A percentile compares a stretch with the other conserved stretches of the same genome.
Evolutionary conservation across 2,797 vertebrate species (phyloP).

Genomic region (Cyclopterus lumpus): DNA sequence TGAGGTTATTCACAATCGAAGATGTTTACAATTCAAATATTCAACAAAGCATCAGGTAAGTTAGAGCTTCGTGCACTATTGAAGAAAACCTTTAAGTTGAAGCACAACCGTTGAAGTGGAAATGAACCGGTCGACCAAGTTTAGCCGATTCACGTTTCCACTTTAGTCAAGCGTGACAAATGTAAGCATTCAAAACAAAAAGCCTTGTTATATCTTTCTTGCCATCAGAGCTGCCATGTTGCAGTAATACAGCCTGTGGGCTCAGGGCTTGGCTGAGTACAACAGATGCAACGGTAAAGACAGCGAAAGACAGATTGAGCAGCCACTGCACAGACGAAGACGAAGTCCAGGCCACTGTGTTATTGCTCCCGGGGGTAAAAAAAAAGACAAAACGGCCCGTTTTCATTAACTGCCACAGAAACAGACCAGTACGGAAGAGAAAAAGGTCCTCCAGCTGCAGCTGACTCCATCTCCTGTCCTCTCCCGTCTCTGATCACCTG

Average conservation of each 20-base stretch:
- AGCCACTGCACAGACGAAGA: background rate
- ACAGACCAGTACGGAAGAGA: background rate
- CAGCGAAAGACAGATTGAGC: too few species aligned
- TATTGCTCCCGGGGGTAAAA: background rate
- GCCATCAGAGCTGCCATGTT: background rate
- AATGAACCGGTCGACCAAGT: background rate
- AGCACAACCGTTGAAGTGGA: background rate
- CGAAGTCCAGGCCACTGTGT: background rate
- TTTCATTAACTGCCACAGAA: too few species aligned
- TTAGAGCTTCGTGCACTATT: too few species aligned
- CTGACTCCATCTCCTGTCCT: background rate
- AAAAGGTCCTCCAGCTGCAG: background rate
- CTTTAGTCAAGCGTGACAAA: background rate
- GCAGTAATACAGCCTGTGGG: background rate
- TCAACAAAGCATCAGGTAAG: conserved; percentile 7
- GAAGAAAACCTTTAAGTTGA: background rate
- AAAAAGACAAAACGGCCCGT: background rate
- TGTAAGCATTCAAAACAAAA: background rate
- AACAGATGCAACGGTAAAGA: background rate
- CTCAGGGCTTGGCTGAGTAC: background rate
- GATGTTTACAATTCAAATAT: conserved; percentile 28
- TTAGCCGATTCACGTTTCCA: background rate
- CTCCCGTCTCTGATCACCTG: background rate
- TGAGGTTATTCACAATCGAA: conserved; percentile 4
- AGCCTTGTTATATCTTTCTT: background rate